A percentile compares a stretch with the other conserved stretches of the same genome.
Evolutionary conservation across 2,113 vertebrate species (phyloP).

Genomic region (Ifrita kowaldi): DNA sequence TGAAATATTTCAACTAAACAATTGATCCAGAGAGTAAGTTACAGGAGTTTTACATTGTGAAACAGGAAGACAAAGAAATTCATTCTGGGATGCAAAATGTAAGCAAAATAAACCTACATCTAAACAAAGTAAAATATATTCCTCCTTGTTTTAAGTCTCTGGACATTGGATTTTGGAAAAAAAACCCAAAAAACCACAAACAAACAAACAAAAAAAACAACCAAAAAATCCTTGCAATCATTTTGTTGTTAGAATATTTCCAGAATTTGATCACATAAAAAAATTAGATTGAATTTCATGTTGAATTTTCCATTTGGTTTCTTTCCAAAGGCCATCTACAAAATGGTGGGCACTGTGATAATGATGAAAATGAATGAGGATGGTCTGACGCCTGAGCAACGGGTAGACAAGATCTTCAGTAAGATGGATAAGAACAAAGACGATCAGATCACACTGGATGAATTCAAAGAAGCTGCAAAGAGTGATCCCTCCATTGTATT

Average conservation of each 20-base stretch:
- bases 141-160: not conserved
- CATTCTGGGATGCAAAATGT: not conserved
- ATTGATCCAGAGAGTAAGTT: not conserved
- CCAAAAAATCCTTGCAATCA: not conserved
- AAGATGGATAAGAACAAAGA: slow-evolving; percentile 99
- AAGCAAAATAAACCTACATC: not conserved
- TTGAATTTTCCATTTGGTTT: slow-evolving; percentile 1
- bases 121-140: not conserved
- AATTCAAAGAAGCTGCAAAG: slow-evolving; percentile 99
- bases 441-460: slow-evolving; percentile 97
- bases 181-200: not conserved
- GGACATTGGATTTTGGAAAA: not conserved
- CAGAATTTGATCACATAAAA: not conserved
- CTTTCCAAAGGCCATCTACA: slow-evolving; percentile 90
- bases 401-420: slow-evolving; percentile 99
- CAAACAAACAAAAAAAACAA: fast-evolving
- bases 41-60: not conserved
- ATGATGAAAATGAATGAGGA: slow-evolving; percentile 99
- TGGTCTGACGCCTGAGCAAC: slow-evolving; percentile 92
- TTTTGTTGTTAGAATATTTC: not conserved
- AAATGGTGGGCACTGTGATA: slow-evolving; percentile 99
- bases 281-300: not conserved
- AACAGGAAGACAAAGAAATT: not conserved
- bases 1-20: not conserved
- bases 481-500: slow-evolving; percentile 98